A percentile compares a stretch with the other conserved stretches of the same genome.
phyloP scores from a whole-genome alignment of 1,140 invertebrate genomes.

The Drosophila nasuta region DNA sequence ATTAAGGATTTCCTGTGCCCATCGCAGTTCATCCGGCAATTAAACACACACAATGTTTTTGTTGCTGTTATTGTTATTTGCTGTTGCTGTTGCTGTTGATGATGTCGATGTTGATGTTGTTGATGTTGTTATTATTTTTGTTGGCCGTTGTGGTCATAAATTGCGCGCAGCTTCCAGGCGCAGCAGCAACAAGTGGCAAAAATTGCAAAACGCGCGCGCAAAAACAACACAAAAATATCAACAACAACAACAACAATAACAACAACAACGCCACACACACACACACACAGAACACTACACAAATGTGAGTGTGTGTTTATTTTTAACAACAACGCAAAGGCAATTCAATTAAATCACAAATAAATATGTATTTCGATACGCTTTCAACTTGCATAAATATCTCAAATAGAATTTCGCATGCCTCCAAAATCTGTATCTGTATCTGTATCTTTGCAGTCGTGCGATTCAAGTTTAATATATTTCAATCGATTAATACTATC shows the following conservation, averaged over 20 bases:
- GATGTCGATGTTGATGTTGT: slow-evolving; percentile 42
- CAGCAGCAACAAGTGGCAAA: slow-evolving; percentile 56
- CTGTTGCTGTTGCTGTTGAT: slow-evolving; percentile 18
- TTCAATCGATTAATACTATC: too few species aligned
- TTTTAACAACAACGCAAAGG: slow-evolving; percentile 63
- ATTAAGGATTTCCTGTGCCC: slow-evolving; percentile 77
- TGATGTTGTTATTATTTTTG: slow-evolving; percentile 40
- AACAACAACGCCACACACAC: neutral
- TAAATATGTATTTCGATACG: slow-evolving; percentile 68
- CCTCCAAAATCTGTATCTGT: slow-evolving; percentile 25
- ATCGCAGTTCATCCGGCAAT: slow-evolving; percentile 71
- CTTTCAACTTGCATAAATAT: slow-evolving; percentile 63
- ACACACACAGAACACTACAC: neutral
- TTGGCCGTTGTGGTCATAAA: slow-evolving; percentile 40
- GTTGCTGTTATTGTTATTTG: slow-evolving; percentile 24
- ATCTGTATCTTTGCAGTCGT: neutral
- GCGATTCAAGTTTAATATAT: too few species aligned
- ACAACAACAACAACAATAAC: slow-evolving; percentile 34
- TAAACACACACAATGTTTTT: slow-evolving; percentile 52
- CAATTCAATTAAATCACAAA: slow-evolving; percentile 82
- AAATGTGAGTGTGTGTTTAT: slow-evolving; percentile 60
- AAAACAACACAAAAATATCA: slow-evolving; percentile 11
- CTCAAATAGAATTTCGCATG: slow-evolving; percentile 32
- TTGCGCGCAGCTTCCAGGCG: slow-evolving; percentile 46
- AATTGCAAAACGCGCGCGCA: slow-evolving; percentile 28